phyloP scores from a whole-genome alignment of 2,113 vertebrate genomes.

The Forbesichthys papilliferus region DNA sequence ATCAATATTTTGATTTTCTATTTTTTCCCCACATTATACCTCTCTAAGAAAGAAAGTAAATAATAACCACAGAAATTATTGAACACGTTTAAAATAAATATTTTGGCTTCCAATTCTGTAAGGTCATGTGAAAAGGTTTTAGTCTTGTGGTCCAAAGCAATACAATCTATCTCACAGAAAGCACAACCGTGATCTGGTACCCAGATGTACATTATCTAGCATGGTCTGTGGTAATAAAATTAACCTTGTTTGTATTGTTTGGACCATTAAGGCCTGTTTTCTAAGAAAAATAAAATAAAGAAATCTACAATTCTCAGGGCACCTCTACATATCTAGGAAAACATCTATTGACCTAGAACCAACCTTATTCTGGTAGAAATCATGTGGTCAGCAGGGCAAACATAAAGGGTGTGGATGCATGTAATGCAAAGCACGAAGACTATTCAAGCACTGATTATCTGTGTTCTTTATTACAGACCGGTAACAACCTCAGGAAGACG shows the following conservation, averaged over 20 bases:
- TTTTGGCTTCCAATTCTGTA: no score
- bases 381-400: slow-evolving; percentile 22
- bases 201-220: no score
- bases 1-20: no score
- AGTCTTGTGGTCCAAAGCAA: no score
- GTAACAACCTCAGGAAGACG: slow-evolving; percentile 6
- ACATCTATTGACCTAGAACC: slow-evolving; percentile 22
- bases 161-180: no score
- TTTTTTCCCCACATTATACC: no score
- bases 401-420: slow-evolving; percentile 1
- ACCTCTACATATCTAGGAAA: background rate
- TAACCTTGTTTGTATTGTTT: background rate
- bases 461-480: slow-evolving; percentile 25
- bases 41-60: no score
- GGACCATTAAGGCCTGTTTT: background rate
- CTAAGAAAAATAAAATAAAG: background rate
- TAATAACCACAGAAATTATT: no score
- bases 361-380: slow-evolving; percentile 11
- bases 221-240: background rate
- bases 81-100: no score
- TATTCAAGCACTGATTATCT: slow-evolving; percentile 48
- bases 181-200: no score
- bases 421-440: slow-evolving; percentile 5
- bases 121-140: no score
- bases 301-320: no score